Evolutionary conservation across 2,113 vertebrate species (phyloP), one percentile per base, ranked within the genome.

Genomic region (Hemiprocne comata): DNA sequence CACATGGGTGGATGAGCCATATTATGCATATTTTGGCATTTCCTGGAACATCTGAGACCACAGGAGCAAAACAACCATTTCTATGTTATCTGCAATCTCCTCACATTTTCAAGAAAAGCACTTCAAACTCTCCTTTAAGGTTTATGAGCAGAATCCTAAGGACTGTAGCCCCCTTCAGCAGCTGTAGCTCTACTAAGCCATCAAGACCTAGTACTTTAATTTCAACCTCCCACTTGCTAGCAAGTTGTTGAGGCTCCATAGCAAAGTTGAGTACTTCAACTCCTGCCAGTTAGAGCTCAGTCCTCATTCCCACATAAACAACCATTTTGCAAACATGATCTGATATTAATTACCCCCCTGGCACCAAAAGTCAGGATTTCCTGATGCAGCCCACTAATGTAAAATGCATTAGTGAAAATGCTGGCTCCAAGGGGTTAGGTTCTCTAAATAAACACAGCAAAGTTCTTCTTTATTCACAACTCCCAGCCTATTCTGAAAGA

Each of bases 291-390:
- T 96, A 96, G 95, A 96, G 88, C 94, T 97, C 95, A 95, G 91
- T 95, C 97, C 88, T 98, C 97, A 95, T 98, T 98, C 98, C 97
- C 97, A 98, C 97, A 97, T 98, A 98, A 98, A 98, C 97, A 98
- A 98, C 96, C 97, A 98, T 98, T 98, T 97, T 98, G 98, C 98
- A 98, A 98, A 98, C 97, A 97, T 98, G 97, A 98, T 98, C 97
- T 97, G 98, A 98, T 98, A 98, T 97, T 98, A 98, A 98, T 98
- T 98, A 98, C 97, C 96, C 98, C 97, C 97, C 92, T 98, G 98
- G 97, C 97, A 97, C 97, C 96, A 96, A 96, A 98, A 98, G 96
- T 98, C 98, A 98, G 96, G 97, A 97, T 98, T 98, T 98, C 97
- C 98, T 98, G 98, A 98, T 98, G 97, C 90, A 94, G 95, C 94